Evolutionary conservation across 2,113 vertebrate species (phyloP).

Genomic region (Dasyurus viverrinus): DNA sequence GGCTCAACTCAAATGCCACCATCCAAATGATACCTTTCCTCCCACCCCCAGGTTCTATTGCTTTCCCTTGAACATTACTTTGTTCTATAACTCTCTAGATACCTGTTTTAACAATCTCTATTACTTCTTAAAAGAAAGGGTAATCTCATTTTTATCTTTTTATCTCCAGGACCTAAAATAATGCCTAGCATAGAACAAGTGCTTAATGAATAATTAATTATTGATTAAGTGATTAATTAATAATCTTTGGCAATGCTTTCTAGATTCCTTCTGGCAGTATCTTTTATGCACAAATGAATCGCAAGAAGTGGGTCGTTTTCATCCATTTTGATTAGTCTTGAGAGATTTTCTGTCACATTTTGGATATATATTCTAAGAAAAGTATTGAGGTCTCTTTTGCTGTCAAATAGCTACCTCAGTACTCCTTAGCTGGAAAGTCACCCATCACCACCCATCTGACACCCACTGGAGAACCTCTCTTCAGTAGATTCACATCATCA

Average conservation of each 20-base stretch:
- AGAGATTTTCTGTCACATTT: not conserved
- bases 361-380: not conserved
- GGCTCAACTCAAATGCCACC: not conserved
- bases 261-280: not conserved
- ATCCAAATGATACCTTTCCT: not conserved
- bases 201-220: not conserved
- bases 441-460: not conserved
- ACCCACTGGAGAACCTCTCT: not conserved
- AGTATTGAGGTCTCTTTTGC: not conserved
- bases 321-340: not conserved
- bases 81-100: not conserved
- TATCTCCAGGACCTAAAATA: not conserved
- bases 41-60: not conserved
- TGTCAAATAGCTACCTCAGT: not conserved
- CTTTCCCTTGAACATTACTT: not conserved
- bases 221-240: not conserved
- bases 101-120: not conserved
- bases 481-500: not conserved
- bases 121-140: not conserved
- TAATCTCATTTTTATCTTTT: not conserved
- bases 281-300: not conserved
- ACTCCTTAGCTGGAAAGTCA: not conserved
- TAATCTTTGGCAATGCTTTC: not conserved
- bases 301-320: not conserved
- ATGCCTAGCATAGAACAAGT: not conserved